Evolutionary conservation across 2,888 invertebrate genomes (phyloP).

Genomic region (Chymomyza caudatula): DNA sequence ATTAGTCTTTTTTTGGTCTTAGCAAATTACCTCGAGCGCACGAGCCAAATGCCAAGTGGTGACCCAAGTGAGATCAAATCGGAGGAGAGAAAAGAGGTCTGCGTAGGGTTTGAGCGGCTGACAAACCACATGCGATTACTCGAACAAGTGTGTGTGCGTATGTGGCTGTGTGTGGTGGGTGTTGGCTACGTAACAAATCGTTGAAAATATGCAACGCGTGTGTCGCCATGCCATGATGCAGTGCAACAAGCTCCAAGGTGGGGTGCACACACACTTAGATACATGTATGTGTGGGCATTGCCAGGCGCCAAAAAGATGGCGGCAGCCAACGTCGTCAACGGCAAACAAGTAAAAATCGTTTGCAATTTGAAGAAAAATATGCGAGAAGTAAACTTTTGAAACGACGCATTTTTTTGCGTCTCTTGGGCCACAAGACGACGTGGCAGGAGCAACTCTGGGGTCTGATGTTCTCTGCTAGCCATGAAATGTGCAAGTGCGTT

Average conservation of each 20-base stretch:
- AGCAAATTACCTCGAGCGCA: conserved; percentile 60
- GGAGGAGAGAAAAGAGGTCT: background rate
- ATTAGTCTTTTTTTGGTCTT: conserved; percentile 72
- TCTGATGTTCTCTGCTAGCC: conserved; percentile 36
- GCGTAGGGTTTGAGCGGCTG: conserved; percentile 44
- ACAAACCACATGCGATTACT: conserved; percentile 66
- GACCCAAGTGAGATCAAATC: background rate
- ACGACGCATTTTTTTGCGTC: conserved; percentile 60
- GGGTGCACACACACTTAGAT: background rate
- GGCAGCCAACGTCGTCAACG: conserved; percentile 26
- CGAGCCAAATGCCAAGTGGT: conserved; percentile 24
- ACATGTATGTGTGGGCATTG: conserved; percentile 14
- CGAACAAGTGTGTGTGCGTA: conserved; percentile 22
- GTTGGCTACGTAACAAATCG: conserved; percentile 53
- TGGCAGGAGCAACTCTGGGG: background rate
- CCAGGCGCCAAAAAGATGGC: conserved; percentile 60
- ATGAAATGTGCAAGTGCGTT: conserved; percentile 71
- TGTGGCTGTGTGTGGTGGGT: background rate
- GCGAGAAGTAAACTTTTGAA: conserved; percentile 71
- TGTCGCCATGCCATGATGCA: conserved; percentile 41
- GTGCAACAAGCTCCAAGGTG: conserved; percentile 51
- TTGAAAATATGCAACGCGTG: conserved; percentile 61
- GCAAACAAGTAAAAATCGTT: conserved; percentile 70
- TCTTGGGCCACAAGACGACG: background rate
- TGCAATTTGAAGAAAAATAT: conserved; percentile 71